Evolutionary conservation across 1,140 invertebrate genomes (phyloP).

Genomic region (Drosophila tristis): DNA sequence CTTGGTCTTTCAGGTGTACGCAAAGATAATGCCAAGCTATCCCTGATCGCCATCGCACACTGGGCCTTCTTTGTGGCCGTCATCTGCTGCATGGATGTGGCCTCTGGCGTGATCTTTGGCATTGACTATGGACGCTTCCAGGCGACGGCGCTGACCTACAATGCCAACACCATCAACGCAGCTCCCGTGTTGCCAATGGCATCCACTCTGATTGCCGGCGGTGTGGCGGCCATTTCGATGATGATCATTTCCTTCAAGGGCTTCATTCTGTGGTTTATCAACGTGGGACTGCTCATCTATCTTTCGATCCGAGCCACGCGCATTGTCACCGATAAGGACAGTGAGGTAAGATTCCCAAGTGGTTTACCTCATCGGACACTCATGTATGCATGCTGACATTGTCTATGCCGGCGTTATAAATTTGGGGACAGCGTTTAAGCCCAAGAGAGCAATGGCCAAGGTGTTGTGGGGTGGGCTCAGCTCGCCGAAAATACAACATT

Average conservation of each 20-base stretch:
- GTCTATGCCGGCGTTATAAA: slow-evolving; percentile 34
- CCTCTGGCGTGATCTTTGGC: slow-evolving; percentile 76
- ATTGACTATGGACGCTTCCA: slow-evolving; percentile 70
- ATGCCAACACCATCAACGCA: slow-evolving; percentile 53
- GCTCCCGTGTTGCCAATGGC: slow-evolving; percentile 40
- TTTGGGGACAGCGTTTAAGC: slow-evolving; percentile 10
- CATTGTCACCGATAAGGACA: slow-evolving; percentile 68
- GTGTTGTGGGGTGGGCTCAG: no score
- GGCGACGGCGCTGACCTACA: slow-evolving; percentile 26
- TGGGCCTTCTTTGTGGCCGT: slow-evolving; percentile 68
- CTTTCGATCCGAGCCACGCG: slow-evolving; percentile 50
- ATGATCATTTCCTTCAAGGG: slow-evolving; percentile 82
- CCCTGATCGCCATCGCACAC: slow-evolving; percentile 46
- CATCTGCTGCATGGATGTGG: slow-evolving; percentile 77
- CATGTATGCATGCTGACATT: slow-evolving; percentile 24
- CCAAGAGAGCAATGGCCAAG: no score
- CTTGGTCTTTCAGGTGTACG: slow-evolving; percentile 48
- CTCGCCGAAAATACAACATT: slow-evolving; percentile 31
- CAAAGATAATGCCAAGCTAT: slow-evolving; percentile 58
- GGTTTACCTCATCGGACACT: slow-evolving; percentile 44
- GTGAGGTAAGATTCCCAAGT: slow-evolving; percentile 62
- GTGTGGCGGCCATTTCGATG: slow-evolving; percentile 70
- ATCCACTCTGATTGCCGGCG: slow-evolving; percentile 57
- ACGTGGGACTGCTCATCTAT: slow-evolving; percentile 62
- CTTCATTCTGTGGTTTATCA: slow-evolving; percentile 76